Conservation (phyloP, 2,888 invertebrate genomes). For the Luperina testacea region DNA sequence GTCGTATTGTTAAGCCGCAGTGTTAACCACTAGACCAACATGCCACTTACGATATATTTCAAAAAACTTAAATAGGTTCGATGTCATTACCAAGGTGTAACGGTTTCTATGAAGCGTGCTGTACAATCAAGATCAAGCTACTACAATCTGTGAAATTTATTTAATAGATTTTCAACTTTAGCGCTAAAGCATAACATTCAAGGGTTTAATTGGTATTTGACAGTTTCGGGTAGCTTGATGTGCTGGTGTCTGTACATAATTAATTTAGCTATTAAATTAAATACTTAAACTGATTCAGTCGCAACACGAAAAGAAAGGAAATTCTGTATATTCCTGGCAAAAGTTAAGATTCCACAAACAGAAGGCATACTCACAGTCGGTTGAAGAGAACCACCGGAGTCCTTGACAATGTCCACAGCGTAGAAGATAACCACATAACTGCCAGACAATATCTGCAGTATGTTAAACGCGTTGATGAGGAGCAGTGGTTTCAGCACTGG, state of each 20-base stretch:
- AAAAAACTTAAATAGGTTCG: too few relatives aligned
- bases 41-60: too few relatives aligned
- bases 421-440: constrained; percentile 95
- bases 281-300: not conserved
- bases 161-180: too few relatives aligned
- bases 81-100: too few relatives aligned
- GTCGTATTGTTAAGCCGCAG: too few relatives aligned
- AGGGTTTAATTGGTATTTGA: too few relatives aligned
- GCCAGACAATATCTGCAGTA: constrained; percentile 93
- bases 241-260: not conserved
- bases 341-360: not conserved
- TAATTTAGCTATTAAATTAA: not conserved
- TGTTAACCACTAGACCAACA: too few relatives aligned
- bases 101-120: too few relatives aligned
- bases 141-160: too few relatives aligned
- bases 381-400: constrained; percentile 87
- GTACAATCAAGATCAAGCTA: too few relatives aligned
- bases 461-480: constrained; percentile 93
- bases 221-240: too few relatives aligned
- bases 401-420: constrained; percentile 93
- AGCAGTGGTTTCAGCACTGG: constrained; percentile 93
- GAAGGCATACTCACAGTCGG: constrained; percentile 77
- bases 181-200: too few relatives aligned
- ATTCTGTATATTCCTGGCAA: not conserved
- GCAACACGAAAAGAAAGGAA: not conserved